Evolutionary conservation across 2,888 invertebrate genomes (phyloP), one percentile per base, ranked within the genome.

Genomic region (Drosophila setosimentum): DNA sequence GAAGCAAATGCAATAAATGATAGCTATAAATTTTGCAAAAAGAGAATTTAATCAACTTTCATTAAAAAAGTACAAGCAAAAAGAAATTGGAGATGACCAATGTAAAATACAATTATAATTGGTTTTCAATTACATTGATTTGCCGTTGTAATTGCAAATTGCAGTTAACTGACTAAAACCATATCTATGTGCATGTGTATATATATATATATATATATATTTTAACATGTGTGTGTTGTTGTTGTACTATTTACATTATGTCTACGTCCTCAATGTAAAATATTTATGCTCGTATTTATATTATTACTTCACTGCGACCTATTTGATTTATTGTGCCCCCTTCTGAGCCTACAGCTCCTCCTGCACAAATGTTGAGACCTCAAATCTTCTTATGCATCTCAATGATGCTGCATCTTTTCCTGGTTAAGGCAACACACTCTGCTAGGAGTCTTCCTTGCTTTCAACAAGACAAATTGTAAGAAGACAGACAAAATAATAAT

Each of bases 141-240:
- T 35, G 27, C 42, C 27, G 35, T 53, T 54, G 37, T 37, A 60
- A 73, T 51, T 55, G 50, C 51, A 51, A 35, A 16, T 45, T 55
- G 33, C 60, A 60, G 61, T 73, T 45, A 61, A 45, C 57, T 54
- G 21, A 8, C 24, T 7, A 30, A 61, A 24, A 13, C 7, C 7
- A 45, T 37, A 18, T 2, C 18, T 18, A 18, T 8, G 18, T 37
- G 8, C 37, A 37, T 18, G 3, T 37, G 11, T 32, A 0, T 3
- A 33, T 13, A 33, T 5, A 33, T 33, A 16, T 35, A 35, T 2
- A 35, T 35, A 35, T 18, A 18, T 18, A n/a, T n/a, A n/a, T n/a
- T n/a, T n/a, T n/a, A n/a, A n/a, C n/a, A n/a, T n/a, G n/a, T n/a
- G n/a, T n/a, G 1, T 33, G 11, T 5, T 21, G 42, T 5, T 42